A percentile compares a stretch with the other conserved stretches of the same genome.
These are phyloP conservation scores for Pteromalus puparum DNA, from an alignment of 1,140 invertebrate species.

Conservation along the genomic window DNA sequence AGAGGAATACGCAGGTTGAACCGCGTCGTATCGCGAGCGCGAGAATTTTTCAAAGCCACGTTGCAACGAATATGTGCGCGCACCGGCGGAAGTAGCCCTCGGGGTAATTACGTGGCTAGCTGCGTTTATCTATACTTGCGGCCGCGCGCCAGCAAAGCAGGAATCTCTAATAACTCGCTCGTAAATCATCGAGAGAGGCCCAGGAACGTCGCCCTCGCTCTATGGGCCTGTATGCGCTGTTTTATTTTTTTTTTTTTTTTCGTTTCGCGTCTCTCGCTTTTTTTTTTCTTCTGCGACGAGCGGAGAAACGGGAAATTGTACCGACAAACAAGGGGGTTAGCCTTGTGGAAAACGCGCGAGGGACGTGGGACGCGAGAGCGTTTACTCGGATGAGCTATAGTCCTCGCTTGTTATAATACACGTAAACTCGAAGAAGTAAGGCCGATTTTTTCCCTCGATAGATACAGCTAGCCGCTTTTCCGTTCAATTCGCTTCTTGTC, in stretches of 20 bases:
- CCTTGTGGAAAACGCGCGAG: conserved; percentile 5
- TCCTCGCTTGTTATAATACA: neutral
- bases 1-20: neutral
- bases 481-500: neutral
- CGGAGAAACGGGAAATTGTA: conserved; percentile 53
- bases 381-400: neutral
- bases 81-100: conserved; percentile 38
- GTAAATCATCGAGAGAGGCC: conserved; percentile 41
- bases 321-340: conserved; percentile 16
- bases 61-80: too few species aligned
- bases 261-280: conserved; percentile 1
- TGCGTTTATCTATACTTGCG: conserved; percentile 39
- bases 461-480: too few species aligned
- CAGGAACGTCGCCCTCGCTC: conserved; percentile 38
- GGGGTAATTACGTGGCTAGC: conserved; percentile 40
- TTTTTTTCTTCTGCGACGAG: neutral
- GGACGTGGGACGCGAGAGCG: conserved; percentile 15
- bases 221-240: too few species aligned
- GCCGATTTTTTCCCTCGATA: neutral
- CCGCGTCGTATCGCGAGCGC: neutral
- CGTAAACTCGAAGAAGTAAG: neutral
- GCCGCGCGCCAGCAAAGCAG: conserved; percentile 26
- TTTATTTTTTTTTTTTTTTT: neutral
- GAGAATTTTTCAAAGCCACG: neutral
- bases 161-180: conserved; percentile 41